Evolutionary conservation across 2,797 vertebrate species (phyloP), one percentile per base, ranked within the genome.

Genomic region (Smutsia gigantea): DNA sequence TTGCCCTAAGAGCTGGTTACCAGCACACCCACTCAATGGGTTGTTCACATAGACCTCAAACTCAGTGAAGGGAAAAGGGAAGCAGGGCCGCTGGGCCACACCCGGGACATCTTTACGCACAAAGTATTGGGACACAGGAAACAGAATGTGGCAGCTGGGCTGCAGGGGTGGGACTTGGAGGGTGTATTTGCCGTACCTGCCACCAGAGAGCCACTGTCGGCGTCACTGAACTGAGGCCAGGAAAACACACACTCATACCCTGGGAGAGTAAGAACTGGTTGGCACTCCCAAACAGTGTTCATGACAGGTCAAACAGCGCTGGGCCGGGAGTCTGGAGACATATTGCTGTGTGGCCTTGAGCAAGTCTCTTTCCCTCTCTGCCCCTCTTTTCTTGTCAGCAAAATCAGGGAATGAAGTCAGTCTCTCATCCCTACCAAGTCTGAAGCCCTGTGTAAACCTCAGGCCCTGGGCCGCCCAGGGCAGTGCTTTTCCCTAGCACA

Each of bases 281-380:
- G 5, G 15, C 5, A 12, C 29, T 15, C 61, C 63, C 69, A 93
- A 39, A 71, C 59, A 19, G 18, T 18, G 27, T 46, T 31, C 9
- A 4, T 1, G 12, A 37, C 63, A 18, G 63, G 39, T 18, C 68
- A 29, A 18, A 71, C 46, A 68, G 46, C 23, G 25, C 75, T 6
- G 27, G 37, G 29, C 63, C 34, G 1, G 34, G 12, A 92, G 63
- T 64, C 61, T 46, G 19, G 92, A 59, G 51, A 77, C 19, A 19
- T 4, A 42, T 0, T 57, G 64, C 66, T 31, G 31, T n/a, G 61
- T 18, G 83, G 34, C 21, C 39, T 2, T 5, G 29, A 72, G 23
- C 25, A 93, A 71, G 63, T 84, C 64, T 31, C 49, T 19, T 51
- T 64, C 64, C 42, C 34, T 49, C 74, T 68, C 93, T 71, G 82